A percentile compares a stretch with the other conserved stretches of the same genome.
Evolutionary conservation across 2,888 invertebrate species (phyloP).

Genomic region (Caenorhabditis virilis): DNA sequence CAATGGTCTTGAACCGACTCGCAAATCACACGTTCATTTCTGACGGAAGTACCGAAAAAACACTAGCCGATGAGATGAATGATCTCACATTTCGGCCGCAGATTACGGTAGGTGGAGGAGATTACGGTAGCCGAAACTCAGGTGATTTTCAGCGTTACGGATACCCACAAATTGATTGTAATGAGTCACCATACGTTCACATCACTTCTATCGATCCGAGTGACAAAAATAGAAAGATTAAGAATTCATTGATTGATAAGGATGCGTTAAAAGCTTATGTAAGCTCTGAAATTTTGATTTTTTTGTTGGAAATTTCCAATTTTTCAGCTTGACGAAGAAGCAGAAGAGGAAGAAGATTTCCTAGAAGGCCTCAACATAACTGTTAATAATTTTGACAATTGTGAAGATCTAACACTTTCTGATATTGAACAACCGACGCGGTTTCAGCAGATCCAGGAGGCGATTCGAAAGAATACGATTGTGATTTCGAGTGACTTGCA

Average conservation of each 20-base stretch:
- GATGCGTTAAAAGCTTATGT: conserved; percentile 33
- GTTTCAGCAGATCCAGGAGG: conserved; percentile 62
- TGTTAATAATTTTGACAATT: conserved; percentile 63
- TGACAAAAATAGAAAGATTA: conserved; percentile 34
- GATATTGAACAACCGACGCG: conserved; percentile 57
- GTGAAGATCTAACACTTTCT: conserved; percentile 59
- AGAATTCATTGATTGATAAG: conserved; percentile 37
- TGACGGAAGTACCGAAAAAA: conserved; percentile 41
- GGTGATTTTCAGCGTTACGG: conserved; percentile 48
- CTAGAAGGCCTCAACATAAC: conserved; percentile 62
- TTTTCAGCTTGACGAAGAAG: conserved; percentile 40
- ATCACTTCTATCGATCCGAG: conserved; percentile 43
- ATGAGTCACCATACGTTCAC: conserved; percentile 34
- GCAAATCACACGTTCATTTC: conserved; percentile 26
- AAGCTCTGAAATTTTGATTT: conserved; percentile 3
- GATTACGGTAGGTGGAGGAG: conserved; percentile 34
- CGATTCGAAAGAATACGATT: conserved; percentile 38
- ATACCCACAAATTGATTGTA: conserved; percentile 51
- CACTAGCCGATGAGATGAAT: conserved; percentile 53
- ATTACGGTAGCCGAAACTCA: too few relatives aligned
- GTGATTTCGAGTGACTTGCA: conserved; percentile 39
- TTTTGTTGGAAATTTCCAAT: background rate
- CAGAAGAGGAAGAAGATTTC: conserved; percentile 50
- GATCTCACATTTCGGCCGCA: conserved; percentile 51
- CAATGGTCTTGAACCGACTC: conserved; percentile 38